Evolutionary conservation across 2,113 vertebrate genomes (phyloP).

Genomic region (Hiodon tergisus): DNA sequence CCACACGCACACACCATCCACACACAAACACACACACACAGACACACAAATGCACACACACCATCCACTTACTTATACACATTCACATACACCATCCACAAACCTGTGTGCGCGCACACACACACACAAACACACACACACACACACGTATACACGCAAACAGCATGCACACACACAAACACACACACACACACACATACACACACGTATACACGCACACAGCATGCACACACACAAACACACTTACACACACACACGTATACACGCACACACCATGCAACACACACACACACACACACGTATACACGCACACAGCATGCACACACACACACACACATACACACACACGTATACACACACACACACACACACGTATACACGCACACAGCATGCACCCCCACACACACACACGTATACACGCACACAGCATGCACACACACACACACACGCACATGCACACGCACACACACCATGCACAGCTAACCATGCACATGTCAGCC

Average conservation of each 20-base stretch:
- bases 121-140: slow-evolving; percentile 30
- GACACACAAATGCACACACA: not conserved
- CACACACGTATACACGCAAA: slow-evolving; percentile 25
- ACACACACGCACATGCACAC: no score
- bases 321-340: slow-evolving; percentile 26
- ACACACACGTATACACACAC: slow-evolving; percentile 25
- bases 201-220: not conserved
- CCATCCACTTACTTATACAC: not conserved
- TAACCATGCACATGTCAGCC: no score
- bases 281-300: slow-evolving; percentile 24
- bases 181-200: not conserved
- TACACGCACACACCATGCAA: not conserved
- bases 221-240: slow-evolving; percentile 18
- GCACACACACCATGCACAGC: no score
- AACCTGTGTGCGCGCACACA: slow-evolving; percentile 36
- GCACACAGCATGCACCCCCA: slow-evolving; percentile 1
- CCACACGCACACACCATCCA: not conserved
- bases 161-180: slow-evolving; percentile 3
- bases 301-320: slow-evolving; percentile 19
- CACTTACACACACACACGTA: slow-evolving; percentile 24
- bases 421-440: no score
- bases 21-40: not conserved
- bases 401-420: not conserved
- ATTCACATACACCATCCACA: slow-evolving; percentile 30
- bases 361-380: slow-evolving; percentile 25